Conservation (phyloP, 2,113 vertebrate species). For the Percopsis transmontana region DNA sequence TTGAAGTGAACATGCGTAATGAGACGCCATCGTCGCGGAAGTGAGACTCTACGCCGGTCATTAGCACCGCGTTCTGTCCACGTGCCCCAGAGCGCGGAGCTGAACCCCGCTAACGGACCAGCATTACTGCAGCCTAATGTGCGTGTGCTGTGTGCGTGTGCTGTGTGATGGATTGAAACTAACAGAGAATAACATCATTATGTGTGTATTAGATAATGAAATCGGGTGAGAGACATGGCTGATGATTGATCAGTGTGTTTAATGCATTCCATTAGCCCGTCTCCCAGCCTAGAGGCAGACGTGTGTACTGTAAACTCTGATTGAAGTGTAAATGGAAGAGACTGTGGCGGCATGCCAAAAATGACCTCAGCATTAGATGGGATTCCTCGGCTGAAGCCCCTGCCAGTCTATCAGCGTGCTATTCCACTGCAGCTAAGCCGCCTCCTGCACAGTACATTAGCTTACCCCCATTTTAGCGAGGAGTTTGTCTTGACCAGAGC, state of each 20-base stretch:
- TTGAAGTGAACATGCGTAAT: constrained; percentile 16
- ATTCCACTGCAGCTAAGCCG: constrained; percentile 38
- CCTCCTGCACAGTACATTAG: constrained; percentile 23
- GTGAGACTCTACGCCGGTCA: no score
- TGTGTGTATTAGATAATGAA: constrained; percentile 5
- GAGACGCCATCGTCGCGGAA: not conserved
- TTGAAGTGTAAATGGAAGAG: constrained; percentile 58
- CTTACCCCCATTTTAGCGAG: constrained; percentile 33
- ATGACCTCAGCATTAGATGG: constrained; percentile 47
- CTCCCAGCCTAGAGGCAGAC: constrained; percentile 54
- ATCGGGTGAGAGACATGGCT: constrained; percentile 12
- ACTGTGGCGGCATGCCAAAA: constrained; percentile 43
- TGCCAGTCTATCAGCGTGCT: constrained; percentile 37
- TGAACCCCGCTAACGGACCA: no score
- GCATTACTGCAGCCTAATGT: no score
- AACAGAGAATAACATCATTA: constrained; percentile 33
- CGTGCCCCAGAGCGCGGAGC: no score
- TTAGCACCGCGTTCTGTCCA: no score
- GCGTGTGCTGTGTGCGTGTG: no score
- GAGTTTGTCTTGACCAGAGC: constrained; percentile 23
- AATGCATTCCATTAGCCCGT: constrained; percentile 56
- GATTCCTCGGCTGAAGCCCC: constrained; percentile 29
- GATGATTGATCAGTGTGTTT: constrained; percentile 61
- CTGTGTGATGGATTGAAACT: constrained; percentile 32
- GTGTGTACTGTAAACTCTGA: constrained; percentile 56